Evolutionary conservation across 2,888 invertebrate species (phyloP).

Genomic region (Philopedon plagiatum): DNA sequence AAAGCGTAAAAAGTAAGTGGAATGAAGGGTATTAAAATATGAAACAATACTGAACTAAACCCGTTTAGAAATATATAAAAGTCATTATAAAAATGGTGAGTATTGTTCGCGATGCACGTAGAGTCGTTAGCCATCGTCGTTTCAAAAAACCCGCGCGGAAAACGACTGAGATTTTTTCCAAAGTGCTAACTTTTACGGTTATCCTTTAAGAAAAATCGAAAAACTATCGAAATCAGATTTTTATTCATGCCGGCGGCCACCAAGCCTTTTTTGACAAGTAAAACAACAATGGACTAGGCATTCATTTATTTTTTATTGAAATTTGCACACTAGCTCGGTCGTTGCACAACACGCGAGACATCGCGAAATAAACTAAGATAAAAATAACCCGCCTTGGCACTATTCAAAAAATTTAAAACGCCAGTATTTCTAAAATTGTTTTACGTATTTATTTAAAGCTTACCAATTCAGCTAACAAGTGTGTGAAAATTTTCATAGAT

Average conservation of each 20-base stretch:
- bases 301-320: constrained; percentile 27
- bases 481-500: background rate
- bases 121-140: constrained; percentile 41
- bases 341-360: constrained; percentile 37
- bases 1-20: constrained; percentile 39
- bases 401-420: constrained; percentile 55
- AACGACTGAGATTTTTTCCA: constrained; percentile 17
- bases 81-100: constrained; percentile 22
- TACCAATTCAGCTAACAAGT: constrained; percentile 21
- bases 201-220: background rate
- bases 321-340: constrained; percentile 14
- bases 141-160: constrained; percentile 10
- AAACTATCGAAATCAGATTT: background rate
- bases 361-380: constrained; percentile 51
- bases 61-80: constrained; percentile 30
- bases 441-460: constrained; percentile 45
- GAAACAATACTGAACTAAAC: constrained; percentile 37
- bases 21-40: constrained; percentile 34
- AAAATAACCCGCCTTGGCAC: constrained; percentile 56
- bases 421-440: constrained; percentile 48
- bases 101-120: constrained; percentile 24
- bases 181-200: constrained; percentile 8
- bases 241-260: background rate
- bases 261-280: background rate
- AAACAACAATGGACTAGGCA: constrained; percentile 20